A percentile compares a stretch with the other conserved stretches of the same genome.
Conservation (phyloP, 2,113 vertebrate species). For the Toxotes jaculatrix region DNA sequence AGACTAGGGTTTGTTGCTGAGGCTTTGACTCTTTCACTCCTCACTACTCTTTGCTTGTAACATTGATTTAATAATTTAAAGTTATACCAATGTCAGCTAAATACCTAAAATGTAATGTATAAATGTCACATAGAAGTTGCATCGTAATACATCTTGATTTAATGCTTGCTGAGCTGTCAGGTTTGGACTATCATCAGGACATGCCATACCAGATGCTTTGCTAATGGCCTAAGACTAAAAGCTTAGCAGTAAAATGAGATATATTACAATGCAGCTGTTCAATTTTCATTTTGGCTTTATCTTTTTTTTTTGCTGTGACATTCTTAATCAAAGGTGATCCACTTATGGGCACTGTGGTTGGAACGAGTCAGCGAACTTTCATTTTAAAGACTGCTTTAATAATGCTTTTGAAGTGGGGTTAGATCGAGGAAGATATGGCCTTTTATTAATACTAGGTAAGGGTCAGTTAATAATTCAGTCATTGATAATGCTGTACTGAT, state of each 20-base stretch:
- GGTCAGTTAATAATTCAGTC: not conserved
- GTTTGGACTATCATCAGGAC: constrained; percentile 38
- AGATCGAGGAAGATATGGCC: not conserved
- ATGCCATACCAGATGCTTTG: constrained; percentile 56
- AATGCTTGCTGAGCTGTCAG: constrained; percentile 58
- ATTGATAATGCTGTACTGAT: not conserved
- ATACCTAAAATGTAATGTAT: constrained; percentile 1
- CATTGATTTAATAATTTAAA: constrained; percentile 11
- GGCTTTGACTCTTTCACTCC: not conserved
- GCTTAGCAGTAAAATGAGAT: constrained; percentile 53
- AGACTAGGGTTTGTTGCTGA: not conserved
- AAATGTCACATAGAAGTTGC: constrained; percentile 2
- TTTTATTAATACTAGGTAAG: not conserved
- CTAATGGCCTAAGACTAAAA: constrained; percentile 61
- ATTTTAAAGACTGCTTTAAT: not conserved
- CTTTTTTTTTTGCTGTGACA: constrained; percentile 2
- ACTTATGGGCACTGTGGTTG: not conserved
- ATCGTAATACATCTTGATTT: constrained; percentile 59
- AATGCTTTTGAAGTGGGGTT: not conserved
- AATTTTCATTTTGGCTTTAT: not conserved
- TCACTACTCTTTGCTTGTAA: not conserved
- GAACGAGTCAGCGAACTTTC: not conserved
- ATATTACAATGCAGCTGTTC: constrained; percentile 51
- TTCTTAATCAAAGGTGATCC: not conserved
- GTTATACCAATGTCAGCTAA: constrained; percentile 11